A percentile compares a stretch with the other conserved stretches of the same genome.
Evolutionary conservation across 2,113 vertebrate species (phyloP).

Genomic region (Trematocara nigrifrons): DNA sequence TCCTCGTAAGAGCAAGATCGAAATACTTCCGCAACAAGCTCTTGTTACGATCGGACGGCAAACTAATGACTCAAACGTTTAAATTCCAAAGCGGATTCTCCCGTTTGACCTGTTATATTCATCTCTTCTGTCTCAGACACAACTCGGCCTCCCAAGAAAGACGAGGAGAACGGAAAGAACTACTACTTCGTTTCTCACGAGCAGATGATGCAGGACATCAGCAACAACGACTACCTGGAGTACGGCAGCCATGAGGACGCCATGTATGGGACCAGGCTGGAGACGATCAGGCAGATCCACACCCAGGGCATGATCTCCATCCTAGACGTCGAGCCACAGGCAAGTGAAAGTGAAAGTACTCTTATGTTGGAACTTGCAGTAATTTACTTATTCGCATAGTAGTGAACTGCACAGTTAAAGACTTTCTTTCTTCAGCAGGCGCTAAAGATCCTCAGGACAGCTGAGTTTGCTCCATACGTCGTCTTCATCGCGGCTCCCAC

Average conservation of each 20-base stretch:
- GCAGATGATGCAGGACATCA: conserved; percentile 99
- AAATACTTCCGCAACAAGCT: not conserved
- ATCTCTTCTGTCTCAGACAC: conserved; percentile 79
- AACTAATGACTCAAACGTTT: not conserved
- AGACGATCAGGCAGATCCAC: conserved; percentile 98
- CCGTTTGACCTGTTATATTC: not conserved
- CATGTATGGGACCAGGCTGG: conserved; percentile 98
- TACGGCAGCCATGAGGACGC: conserved; percentile 99
- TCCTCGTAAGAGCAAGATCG: conserved; percentile 84
- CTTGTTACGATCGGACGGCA: not conserved
- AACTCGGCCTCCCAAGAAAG: conserved; percentile 96
- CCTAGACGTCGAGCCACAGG: conserved; percentile 98
- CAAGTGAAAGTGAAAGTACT: conserved; percentile 28
- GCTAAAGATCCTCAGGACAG: conserved; percentile 67
- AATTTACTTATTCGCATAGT: not conserved
- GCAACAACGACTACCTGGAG: conserved; percentile 98
- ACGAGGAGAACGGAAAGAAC: conserved; percentile 98
- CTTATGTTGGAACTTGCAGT: not conserved
- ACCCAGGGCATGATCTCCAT: conserved; percentile 93
- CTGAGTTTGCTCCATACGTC: conserved; percentile 63
- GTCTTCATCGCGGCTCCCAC: conserved; percentile 68
- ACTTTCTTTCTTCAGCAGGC: conserved; percentile 29
- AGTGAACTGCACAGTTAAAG: not conserved
- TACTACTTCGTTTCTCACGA: conserved; percentile 99
- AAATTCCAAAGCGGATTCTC: not conserved